Percentiles rank a stretch among this genome's conserved stretches.
Evolutionary conservation across 2,113 vertebrate genomes (phyloP).

Genomic region (Aptenodytes forsteri): DNA sequence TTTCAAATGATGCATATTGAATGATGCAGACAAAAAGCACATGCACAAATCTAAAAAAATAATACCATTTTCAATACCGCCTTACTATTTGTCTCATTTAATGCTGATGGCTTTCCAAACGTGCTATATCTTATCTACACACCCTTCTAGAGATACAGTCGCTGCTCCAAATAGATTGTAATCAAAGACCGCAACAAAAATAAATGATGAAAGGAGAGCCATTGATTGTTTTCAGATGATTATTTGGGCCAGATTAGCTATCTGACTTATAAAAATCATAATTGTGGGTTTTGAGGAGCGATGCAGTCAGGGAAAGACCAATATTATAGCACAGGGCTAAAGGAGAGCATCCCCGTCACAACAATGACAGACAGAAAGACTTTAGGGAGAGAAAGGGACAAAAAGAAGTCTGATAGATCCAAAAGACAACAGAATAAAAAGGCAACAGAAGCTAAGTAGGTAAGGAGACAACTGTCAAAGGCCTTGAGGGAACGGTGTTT

Average conservation of each 20-base stretch:
- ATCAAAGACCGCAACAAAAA: not conserved
- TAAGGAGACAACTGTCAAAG: not conserved
- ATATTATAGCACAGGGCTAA: not conserved
- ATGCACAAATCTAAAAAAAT: not conserved
- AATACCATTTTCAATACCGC: not conserved
- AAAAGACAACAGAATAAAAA: not conserved
- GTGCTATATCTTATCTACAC: not conserved
- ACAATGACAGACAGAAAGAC: not conserved
- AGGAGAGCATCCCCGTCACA: not conserved
- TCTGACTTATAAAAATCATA: not conserved
- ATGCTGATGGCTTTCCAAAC: not conserved
- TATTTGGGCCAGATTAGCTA: not conserved
- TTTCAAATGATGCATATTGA: not conserved
- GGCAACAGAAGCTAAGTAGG: not conserved
- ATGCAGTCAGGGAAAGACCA: not conserved
- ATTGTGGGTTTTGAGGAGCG: not conserved
- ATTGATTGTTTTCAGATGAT: not conserved
- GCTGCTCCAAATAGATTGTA: not conserved
- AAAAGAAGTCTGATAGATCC: not conserved
- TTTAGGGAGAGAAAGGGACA: not conserved
- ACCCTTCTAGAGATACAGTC: not conserved
- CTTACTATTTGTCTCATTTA: not conserved
- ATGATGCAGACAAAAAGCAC: not conserved
- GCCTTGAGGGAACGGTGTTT: not conserved
- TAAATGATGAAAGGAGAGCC: rapidly evolving